A percentile compares a stretch with the other conserved stretches of the same genome.
phyloP scores from a whole-genome alignment of 2,797 vertebrate genomes.

The Pelobates cultripes region DNA sequence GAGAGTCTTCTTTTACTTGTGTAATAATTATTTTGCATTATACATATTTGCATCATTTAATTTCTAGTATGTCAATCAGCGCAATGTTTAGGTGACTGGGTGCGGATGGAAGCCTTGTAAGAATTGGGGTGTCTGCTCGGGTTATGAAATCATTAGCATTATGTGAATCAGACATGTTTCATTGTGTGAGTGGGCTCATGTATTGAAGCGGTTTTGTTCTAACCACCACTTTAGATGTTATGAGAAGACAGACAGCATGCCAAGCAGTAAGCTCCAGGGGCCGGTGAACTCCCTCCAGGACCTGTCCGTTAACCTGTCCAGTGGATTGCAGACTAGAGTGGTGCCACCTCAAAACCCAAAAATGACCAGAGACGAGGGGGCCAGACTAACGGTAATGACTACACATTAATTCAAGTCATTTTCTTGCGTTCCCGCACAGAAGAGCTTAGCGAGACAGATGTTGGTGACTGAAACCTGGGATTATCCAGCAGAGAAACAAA shows the following conservation, averaged over 20 bases:
- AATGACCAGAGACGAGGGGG: conserved; percentile 61
- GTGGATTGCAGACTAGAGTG: conserved; percentile 65
- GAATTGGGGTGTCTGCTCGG: no score
- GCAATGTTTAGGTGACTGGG: no score
- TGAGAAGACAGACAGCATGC: conserved; percentile 63
- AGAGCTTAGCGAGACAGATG: conserved; percentile 38
- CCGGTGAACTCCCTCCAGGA: conserved; percentile 56
- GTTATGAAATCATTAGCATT: no score
- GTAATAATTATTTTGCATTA: no score
- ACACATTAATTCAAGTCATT: neutral
- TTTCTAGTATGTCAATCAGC: no score
- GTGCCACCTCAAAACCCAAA: conserved; percentile 61
- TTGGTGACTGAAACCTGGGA: conserved; percentile 22
- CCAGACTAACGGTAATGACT: conserved; percentile 45
- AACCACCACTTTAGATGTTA: conserved; percentile 48
- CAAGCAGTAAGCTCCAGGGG: conserved; percentile 54
- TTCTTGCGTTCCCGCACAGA: neutral
- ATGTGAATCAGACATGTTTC: no score
- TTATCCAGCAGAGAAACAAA: conserved; percentile 32
- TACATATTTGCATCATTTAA: no score
- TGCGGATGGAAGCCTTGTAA: no score
- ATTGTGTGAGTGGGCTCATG: neutral
- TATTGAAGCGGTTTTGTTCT: conserved; percentile 10
- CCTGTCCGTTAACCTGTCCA: conserved; percentile 56
- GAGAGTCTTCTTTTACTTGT: no score